A percentile compares a stretch with the other conserved stretches of the same genome.
These are phyloP conservation scores for Herminia tarsipennalis DNA, from an alignment of 2,888 invertebrate genomes.

Conservation along the genomic window DNA sequence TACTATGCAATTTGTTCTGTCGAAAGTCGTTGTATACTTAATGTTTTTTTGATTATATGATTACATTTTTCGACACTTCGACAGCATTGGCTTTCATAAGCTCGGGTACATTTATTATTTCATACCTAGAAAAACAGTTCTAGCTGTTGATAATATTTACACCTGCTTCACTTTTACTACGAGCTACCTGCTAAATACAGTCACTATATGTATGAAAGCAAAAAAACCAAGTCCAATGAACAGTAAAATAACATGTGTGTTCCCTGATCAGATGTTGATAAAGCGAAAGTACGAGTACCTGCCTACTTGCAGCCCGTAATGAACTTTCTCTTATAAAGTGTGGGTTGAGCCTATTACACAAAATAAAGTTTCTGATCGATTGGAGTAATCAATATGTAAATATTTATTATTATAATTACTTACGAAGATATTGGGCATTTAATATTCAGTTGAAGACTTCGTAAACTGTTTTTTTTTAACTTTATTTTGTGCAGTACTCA, in stretches of 20 bases:
- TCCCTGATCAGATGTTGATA: constrained; percentile 39
- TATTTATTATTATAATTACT: constrained; percentile 10
- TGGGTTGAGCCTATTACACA: constrained; percentile 38
- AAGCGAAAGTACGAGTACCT: constrained; percentile 50
- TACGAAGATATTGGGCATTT: constrained; percentile 6
- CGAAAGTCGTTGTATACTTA: too few relatives aligned
- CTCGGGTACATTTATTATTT: too few relatives aligned
- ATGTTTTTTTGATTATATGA: too few relatives aligned
- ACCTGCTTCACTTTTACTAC: too few relatives aligned
- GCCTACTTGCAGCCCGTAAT: constrained; percentile 39
- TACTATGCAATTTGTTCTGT: not conserved
- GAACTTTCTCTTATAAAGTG: constrained; percentile 58
- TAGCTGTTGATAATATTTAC: too few relatives aligned
- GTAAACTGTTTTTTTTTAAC: too few relatives aligned
- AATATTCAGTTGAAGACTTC: too few relatives aligned
- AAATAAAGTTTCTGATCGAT: constrained; percentile 35
- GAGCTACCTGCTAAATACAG: too few relatives aligned
- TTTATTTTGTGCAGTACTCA: too few relatives aligned
- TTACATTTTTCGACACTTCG: too few relatives aligned
- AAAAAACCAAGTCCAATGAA: constrained; percentile 21
- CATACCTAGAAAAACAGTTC: too few relatives aligned
- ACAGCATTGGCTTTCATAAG: too few relatives aligned
- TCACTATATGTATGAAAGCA: constrained; percentile 5
- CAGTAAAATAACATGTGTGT: constrained; percentile 32
- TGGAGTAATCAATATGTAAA: constrained; percentile 33